phyloP scores from a whole-genome alignment of 2,797 vertebrate species.

The Notoglanidium macrostoma region DNA sequence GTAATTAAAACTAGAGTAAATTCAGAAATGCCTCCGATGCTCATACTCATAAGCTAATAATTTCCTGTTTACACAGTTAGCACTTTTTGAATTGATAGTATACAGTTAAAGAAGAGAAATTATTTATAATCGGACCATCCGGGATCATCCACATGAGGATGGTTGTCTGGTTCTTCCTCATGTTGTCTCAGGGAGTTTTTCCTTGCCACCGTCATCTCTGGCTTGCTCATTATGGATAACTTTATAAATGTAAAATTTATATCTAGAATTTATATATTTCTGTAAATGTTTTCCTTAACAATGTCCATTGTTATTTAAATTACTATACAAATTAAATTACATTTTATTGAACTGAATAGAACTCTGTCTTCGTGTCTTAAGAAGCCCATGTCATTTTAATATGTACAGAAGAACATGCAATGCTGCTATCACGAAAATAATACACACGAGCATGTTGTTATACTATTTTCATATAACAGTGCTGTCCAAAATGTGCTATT shows the following conservation, averaged over 20 bases:
- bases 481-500: not conserved
- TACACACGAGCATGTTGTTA: not conserved
- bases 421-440: too few species aligned
- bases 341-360: not conserved
- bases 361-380: not conserved
- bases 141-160: not conserved
- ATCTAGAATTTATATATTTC: not conserved
- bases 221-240: not conserved
- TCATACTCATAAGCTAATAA: not conserved
- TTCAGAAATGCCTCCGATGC: not conserved
- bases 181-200: not conserved
- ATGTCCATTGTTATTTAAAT: not conserved
- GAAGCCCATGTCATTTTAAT: not conserved
- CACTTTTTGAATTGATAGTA: not conserved
- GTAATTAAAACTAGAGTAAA: not conserved
- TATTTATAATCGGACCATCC: not conserved
- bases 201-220: not conserved
- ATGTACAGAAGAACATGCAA: not conserved
- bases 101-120: not conserved
- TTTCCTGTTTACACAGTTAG: not conserved
- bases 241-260: not conserved
- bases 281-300: not conserved
- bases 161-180: not conserved
- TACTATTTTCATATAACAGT: not conserved
- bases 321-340: not conserved